These are phyloP conservation scores for Drosophila kanekoi DNA, from an alignment of 2,888 invertebrate genomes.

Conservation along the genomic window DNA sequence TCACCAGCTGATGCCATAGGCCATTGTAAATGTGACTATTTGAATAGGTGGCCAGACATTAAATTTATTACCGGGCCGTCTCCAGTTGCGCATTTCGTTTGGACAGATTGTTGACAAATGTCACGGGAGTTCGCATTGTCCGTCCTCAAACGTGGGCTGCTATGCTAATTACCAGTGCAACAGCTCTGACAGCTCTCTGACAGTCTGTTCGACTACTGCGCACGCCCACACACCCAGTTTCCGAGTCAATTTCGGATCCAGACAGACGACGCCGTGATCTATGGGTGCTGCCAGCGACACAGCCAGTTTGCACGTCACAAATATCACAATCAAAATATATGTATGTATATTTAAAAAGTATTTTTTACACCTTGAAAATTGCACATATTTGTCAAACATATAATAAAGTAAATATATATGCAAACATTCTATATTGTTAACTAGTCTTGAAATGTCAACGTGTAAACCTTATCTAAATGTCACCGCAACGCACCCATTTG, in stretches of 20 bases:
- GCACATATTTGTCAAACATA: neutral
- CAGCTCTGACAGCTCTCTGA: slow-evolving; percentile 62
- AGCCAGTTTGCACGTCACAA: slow-evolving; percentile 7
- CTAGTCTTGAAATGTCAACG: neutral
- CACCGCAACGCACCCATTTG: slow-evolving; percentile 15
- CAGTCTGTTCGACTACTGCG: slow-evolving; percentile 61
- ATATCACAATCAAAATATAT: neutral
- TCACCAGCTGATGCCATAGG: slow-evolving; percentile 28
- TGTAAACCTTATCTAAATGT: neutral
- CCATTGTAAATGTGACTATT: slow-evolving; percentile 39
- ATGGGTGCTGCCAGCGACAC: slow-evolving; percentile 37
- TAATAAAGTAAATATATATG: neutral
- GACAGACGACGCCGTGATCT: slow-evolving; percentile 46
- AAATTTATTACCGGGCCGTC: slow-evolving; percentile 61
- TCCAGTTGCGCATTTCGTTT: slow-evolving; percentile 45
- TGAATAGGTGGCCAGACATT: slow-evolving; percentile 35
- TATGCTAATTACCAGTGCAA: slow-evolving; percentile 74
- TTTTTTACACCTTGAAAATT: slow-evolving; percentile 5
- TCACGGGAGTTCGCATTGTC: slow-evolving; percentile 55
- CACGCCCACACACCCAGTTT: slow-evolving; percentile 35
- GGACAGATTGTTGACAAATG: slow-evolving; percentile 74
- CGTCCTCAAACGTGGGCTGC: slow-evolving; percentile 32
- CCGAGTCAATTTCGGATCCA: slow-evolving; percentile 1
- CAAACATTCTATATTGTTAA: neutral
- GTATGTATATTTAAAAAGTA: neutral